Percentiles rank a stretch among this genome's conserved stretches.
Conservation (phyloP, 2,797 vertebrate genomes). For the Parauchenoglanis punctatus region DNA sequence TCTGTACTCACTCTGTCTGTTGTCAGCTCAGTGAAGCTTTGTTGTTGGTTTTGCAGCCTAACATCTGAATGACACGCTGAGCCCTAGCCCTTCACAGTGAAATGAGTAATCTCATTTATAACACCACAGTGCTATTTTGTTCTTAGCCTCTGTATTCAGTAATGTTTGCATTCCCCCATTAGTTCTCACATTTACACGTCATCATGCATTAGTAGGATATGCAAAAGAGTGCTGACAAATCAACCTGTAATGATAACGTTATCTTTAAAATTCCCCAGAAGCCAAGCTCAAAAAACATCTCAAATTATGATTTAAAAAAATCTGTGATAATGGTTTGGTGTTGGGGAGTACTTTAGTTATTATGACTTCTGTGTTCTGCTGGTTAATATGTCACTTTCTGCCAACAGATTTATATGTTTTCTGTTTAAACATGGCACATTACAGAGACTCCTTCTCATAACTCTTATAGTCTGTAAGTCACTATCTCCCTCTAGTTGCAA, state of each 20-base stretch:
- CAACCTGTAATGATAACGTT: background rate
- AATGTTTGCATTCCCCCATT: slow-evolving; percentile 3
- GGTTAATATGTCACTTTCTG: slow-evolving; percentile 21
- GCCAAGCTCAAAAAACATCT: background rate
- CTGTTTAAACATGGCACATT: background rate
- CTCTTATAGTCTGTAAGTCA: background rate
- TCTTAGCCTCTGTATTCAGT: background rate
- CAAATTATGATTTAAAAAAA: background rate
- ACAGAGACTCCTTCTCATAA: background rate
- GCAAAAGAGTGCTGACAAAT: background rate
- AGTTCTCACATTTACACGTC: slow-evolving; percentile 11
- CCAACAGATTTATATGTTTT: background rate
- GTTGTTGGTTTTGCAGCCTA: slow-evolving; percentile 34
- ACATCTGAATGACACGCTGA: background rate
- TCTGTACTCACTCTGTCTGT: slow-evolving; percentile 4
- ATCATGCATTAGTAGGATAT: slow-evolving; percentile 3
- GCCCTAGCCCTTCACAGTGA: background rate
- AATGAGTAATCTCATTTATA: slow-evolving; percentile 32
- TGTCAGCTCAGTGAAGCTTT: slow-evolving; percentile 37
- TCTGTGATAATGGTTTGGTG: background rate
- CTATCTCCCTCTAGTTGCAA: slow-evolving; percentile 20
- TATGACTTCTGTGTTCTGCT: background rate
- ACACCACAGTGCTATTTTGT: slow-evolving; percentile 19
- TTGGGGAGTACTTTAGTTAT: background rate
- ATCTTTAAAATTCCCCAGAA: background rate